Base-by-base conservation (phyloP, 2,888 invertebrate species). In the Xylocampa areola region DNA sequence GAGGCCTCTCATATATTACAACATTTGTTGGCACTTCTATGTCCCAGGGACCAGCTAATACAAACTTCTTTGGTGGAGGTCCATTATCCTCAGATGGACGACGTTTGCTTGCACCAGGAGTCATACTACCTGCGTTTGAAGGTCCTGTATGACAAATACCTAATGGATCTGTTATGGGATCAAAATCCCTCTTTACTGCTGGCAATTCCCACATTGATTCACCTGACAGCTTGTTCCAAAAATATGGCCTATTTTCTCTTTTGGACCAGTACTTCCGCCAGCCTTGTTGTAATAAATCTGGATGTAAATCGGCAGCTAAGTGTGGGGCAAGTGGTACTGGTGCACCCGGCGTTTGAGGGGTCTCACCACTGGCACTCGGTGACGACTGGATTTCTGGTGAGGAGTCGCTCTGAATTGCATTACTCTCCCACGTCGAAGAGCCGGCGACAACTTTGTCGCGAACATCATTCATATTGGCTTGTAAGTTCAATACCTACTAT, bases 161-260 rank as follows among this genome's bases (percentile, higher is more conserved):
- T 57, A 98, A 92, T 0, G 98, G 98, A 90, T 98, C 98, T 48
- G 98, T 98, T 41, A 98, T 95, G 0, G 98, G 98, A 94, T 99
- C 98, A 90, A 97, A 98, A 76, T 96, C 97, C 58, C 96, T 95
- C 82, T 96, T 96, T 7, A 96, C 90, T n/a, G 96, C 95, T 10
- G 98, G 98, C 95, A 98, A 96, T 87, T 99, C 99, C 99, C 99
- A 99, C 75, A 98, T 94, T n/a, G 98, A 98, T 91, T 99, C 98
- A 48, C 98, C 98, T 0, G 98, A 98, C 17, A 97, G 91, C 92
- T 98, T 98, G 87, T 99, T 99, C 97, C 98, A 99, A 91, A 97
- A 99, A 88, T 99, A 99, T 1, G 98, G 98, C 21, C 99, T 95
- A 84, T 97, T 98, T 89, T 99, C 99, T 49, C 99, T 94, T 84